Base-by-base conservation (phyloP, 2,888 invertebrate genomes). In the Selenia dentaria region DNA sequence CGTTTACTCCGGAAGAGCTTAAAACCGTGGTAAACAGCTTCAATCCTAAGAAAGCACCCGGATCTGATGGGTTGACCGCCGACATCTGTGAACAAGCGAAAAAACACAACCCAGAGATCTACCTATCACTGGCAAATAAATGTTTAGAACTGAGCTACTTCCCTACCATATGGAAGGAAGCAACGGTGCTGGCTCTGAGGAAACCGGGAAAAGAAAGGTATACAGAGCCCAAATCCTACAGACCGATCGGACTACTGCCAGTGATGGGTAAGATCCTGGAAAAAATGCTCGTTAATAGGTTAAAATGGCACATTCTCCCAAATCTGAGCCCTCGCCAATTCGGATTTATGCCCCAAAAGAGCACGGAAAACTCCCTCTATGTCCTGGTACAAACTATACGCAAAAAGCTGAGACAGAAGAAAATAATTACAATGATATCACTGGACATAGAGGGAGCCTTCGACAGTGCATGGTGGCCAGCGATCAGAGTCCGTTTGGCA, bases 81-180 rank as follows among this genome's bases (percentile, higher is more conserved):
- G 45, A 45, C 44, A 38, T 46, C 45, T 48, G 45, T 31, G 9
- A 22, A 22, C 22, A 22, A 22, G 22, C n/a, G n/a, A n/a, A n/a
- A n/a, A n/a, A n/a, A n/a, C n/a, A n/a, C n/a, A n/a, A n/a, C n/a
- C n/a, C n/a, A n/a, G n/a, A n/a, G n/a, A n/a, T n/a, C n/a, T n/a
- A n/a, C n/a, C n/a, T n/a, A n/a, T n/a, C n/a, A n/a, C n/a, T n/a
- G n/a, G n/a, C n/a, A n/a, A n/a, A n/a, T n/a, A n/a, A n/a, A n/a
- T 22, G 22, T 6, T 6, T 22, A 2, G 1, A 1, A 2, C 1
- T 6, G 6, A 6, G 22, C 6, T 22, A 22, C 22, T 22, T 22
- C 22, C 22, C 22, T 2, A 3, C 1, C 2, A 22, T 2, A 6
- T 22, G 22, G 22, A 22, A 22, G 6, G 2, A 4, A 8, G 6